Evolutionary conservation across 2,113 vertebrate genomes (phyloP).

Genomic region (Capreolus pygargus): DNA sequence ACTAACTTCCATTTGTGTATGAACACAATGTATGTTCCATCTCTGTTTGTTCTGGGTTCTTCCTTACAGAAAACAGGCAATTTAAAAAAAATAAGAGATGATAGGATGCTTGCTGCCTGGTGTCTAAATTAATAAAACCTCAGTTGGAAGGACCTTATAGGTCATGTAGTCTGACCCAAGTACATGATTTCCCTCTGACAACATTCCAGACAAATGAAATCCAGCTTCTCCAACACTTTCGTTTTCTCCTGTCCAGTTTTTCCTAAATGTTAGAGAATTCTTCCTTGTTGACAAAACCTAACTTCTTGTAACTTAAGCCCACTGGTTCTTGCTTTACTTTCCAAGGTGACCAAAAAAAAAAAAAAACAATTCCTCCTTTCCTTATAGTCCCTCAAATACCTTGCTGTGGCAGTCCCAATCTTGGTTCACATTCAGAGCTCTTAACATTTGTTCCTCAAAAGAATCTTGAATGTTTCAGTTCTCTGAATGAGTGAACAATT

Average conservation of each 20-base stretch:
- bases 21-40: background rate
- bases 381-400: background rate
- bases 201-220: conserved; percentile 37
- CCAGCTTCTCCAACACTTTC: background rate
- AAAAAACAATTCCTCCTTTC: background rate
- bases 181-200: background rate
- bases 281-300: background rate
- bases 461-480: conserved; percentile 10
- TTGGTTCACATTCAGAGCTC: background rate
- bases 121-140: conserved; percentile 10
- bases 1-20: background rate
- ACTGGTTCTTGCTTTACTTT: background rate
- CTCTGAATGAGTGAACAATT: background rate
- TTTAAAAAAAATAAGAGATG: background rate
- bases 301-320: background rate
- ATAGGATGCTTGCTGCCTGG: background rate
- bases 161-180: background rate
- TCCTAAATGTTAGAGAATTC: conserved; percentile 1
- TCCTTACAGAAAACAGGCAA: background rate
- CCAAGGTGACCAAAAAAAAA: background rate
- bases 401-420: background rate
- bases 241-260: background rate
- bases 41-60: background rate
- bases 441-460: conserved; percentile 38
- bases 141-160: background rate